A percentile compares a stretch with the other conserved stretches of the same genome.
Evolutionary conservation across 1,140 invertebrate genomes (phyloP).

Genomic region (Scaptomyza hsui): DNA sequence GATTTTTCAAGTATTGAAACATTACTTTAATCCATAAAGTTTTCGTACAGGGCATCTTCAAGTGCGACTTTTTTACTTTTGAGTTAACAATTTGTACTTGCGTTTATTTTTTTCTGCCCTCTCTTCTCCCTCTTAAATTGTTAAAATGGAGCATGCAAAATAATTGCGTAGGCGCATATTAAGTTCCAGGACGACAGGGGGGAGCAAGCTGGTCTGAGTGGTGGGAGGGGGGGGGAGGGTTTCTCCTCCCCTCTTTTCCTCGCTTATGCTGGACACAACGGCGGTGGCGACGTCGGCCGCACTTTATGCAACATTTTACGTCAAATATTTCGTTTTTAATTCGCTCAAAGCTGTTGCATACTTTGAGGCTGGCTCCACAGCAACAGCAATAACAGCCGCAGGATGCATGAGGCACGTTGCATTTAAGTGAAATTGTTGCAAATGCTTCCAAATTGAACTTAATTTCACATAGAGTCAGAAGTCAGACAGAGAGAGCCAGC

Average conservation of each 20-base stretch:
- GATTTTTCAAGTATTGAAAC: too few species aligned
- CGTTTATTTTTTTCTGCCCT: background rate
- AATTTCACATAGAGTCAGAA: background rate
- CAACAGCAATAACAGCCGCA: background rate
- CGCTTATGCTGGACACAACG: conserved; percentile 8
- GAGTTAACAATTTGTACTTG: background rate
- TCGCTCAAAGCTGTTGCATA: conserved; percentile 36
- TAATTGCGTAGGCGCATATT: conserved; percentile 57
- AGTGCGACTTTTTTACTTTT: background rate
- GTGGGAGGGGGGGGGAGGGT: background rate
- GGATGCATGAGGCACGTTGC: conserved; percentile 1
- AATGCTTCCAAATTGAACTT: conserved; percentile 26
- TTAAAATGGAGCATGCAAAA: conserved; percentile 57
- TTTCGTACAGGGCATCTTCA: conserved; percentile 13
- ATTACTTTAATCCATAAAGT: background rate
- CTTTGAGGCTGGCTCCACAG: conserved; percentile 17
- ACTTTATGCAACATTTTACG: conserved; percentile 40
- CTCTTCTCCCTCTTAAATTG: conserved; percentile 25
- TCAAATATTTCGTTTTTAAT: conserved; percentile 45
- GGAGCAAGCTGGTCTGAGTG: background rate
- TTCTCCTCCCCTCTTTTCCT: too few species aligned
- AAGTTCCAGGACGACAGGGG: conserved; percentile 20
- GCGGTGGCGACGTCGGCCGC: conserved; percentile 13
- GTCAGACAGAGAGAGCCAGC: too few species aligned
- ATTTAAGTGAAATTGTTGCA: conserved; percentile 46